Conservation (phyloP, 2,113 vertebrate genomes). For the Agapornis roseicollis region DNA sequence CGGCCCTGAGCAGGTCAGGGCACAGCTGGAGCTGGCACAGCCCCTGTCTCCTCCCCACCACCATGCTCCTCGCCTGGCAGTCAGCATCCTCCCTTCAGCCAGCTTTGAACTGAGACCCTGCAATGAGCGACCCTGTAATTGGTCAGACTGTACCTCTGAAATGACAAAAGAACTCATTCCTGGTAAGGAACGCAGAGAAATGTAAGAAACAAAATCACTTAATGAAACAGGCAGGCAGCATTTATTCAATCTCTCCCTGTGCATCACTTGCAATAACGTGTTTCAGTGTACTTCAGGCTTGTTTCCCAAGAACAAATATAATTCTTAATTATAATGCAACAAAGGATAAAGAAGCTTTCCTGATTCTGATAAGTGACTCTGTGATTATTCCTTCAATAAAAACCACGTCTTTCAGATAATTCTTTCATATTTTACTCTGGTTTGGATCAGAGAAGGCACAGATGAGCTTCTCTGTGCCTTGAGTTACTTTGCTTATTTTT, state of each 20-base stretch:
- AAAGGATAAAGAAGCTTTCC: constrained; percentile 43
- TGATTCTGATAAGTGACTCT: constrained; percentile 23
- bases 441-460: not conserved
- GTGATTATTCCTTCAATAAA: constrained; percentile 56
- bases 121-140: not conserved
- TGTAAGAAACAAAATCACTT: not conserved
- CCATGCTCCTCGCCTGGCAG: fast-evolving
- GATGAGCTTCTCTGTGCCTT: not conserved
- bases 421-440: constrained; percentile 32
- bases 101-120: not conserved
- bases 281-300: not conserved
- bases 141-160: not conserved
- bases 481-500: constrained; percentile 1
- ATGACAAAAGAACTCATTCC: not conserved
- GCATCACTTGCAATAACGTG: not conserved
- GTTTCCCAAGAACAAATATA: constrained; percentile 43
- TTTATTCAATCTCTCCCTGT: not conserved
- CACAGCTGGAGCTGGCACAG: not conserved
- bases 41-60: not conserved
- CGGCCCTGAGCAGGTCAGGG: fast-evolving
- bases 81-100: not conserved
- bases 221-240: constrained; percentile 10
- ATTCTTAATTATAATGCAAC: constrained; percentile 66
- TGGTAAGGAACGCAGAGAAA: not conserved
- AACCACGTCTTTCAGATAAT: not conserved